A percentile compares a stretch with the other conserved stretches of the same genome.
Evolutionary conservation across 2,797 vertebrate genomes (phyloP).

Genomic region (Sebastiscus tertius): DNA sequence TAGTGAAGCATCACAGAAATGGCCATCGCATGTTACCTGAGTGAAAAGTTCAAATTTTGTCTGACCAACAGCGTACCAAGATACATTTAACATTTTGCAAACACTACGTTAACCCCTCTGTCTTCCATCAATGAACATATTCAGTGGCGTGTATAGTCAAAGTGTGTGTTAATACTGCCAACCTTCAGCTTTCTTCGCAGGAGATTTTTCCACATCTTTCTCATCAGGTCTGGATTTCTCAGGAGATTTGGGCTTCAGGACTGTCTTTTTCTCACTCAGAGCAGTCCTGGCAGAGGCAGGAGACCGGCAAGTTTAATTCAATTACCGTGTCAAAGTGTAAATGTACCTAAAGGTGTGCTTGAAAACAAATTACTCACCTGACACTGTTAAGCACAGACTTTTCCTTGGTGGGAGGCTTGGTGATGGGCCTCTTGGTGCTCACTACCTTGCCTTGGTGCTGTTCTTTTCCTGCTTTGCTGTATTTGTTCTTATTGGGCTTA

Average conservation of each 20-base stretch:
- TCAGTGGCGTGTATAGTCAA: neutral
- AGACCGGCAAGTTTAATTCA: neutral
- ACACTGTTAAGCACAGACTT: conserved; percentile 95
- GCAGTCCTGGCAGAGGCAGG: conserved; percentile 86
- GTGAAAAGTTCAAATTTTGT: neutral
- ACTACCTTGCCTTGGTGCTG: conserved; percentile 97
- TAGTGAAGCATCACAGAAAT: neutral
- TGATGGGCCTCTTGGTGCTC: conserved; percentile 95
- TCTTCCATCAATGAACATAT: neutral
- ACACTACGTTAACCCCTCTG: neutral
- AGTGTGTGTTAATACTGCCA: conserved; percentile 2
- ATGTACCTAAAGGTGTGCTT: neutral
- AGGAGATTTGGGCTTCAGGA: conserved; percentile 95
- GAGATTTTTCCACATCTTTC: conserved; percentile 96
- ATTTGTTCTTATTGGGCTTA: conserved; percentile 97
- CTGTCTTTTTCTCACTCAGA: conserved; percentile 96
- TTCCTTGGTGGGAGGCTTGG: conserved; percentile 93
- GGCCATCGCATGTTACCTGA: neutral
- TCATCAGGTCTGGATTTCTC: conserved; percentile 96
- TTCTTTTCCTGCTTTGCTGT: conserved; percentile 95
- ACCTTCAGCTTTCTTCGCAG: conserved; percentile 97
- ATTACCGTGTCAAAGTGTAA: neutral
- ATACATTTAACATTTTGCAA: neutral
- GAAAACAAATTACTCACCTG: conserved; percentile 80
- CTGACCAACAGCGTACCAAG: neutral